Evolutionary conservation across 2,888 invertebrate species (phyloP), one percentile per base, ranked within the genome.

Genomic region (Acanthacorydalis orientalis): DNA sequence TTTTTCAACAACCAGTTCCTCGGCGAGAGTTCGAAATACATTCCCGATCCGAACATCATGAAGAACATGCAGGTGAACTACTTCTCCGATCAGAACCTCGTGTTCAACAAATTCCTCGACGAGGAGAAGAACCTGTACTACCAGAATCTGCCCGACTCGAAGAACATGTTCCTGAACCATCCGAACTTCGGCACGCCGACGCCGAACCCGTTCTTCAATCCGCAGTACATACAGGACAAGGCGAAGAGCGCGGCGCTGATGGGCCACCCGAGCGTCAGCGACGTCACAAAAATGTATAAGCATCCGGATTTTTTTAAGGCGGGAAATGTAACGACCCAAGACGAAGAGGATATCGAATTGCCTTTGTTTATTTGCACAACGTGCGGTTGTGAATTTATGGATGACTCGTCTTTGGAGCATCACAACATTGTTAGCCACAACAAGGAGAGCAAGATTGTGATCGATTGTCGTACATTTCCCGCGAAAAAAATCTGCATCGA

Each of bases 221-320:
- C 47, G 16, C 47, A 42, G 8, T 47, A 47, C 31, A 47, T 47
- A 11, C 40, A 47, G 12, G 40, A 47, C 12, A 40, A 38, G 39
- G 47, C 47, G 35, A 43, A 42, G 23, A 46, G 41, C 10, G 46
- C 46, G 4, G 46, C 46, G 35, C 31, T 43, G 12, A 35, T 47
- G 37, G 39, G 33, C 15, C 42, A 42, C 1, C 47, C 47, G 14
- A 43, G 40, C 16, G 47, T 47, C 7, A 47, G 35, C 37, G 47
- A 47, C 34, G 47, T 47, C 10, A 42, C 47, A 6, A 47, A 47
- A 43, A 47, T 47, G 47, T 47, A 47, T 14, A 47, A 47, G 35
- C 47, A 47, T 47, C 47, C 66, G 74, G 74, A 74, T 74, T 74
- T 74, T 74, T 74, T 69, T 74, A 74, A 75, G 68, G 73, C 74